Evolutionary conservation across 64 coral and sea anemone species (phyloP).

Genomic region (Trachythela sp.): DNA sequence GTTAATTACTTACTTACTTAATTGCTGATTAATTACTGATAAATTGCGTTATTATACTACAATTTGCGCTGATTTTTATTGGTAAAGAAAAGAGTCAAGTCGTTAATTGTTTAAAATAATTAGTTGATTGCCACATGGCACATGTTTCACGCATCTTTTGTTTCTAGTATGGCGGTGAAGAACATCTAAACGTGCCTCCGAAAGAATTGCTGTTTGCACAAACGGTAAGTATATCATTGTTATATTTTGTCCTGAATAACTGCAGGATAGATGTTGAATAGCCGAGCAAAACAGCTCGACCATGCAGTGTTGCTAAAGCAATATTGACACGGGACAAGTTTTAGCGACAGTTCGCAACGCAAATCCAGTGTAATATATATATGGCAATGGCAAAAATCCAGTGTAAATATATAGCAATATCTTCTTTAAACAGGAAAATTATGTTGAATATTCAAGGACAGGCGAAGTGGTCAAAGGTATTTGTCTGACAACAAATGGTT

Average conservation of each 20-base stretch:
- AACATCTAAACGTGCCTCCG: slow-evolving; percentile 75
- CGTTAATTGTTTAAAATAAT: too few relatives aligned
- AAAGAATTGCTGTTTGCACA: slow-evolving; percentile 86
- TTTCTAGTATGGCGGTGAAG: slow-evolving; percentile 85
- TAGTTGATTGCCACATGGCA: not conserved
- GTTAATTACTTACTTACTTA: not conserved
- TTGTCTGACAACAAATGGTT: not conserved
- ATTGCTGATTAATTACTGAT: not conserved
- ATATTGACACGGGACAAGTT: too few relatives aligned
- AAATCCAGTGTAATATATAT: too few relatives aligned
- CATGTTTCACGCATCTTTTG: not conserved
- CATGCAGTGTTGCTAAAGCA: too few relatives aligned
- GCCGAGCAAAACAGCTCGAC: too few relatives aligned
- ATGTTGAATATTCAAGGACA: slow-evolving; percentile 95
- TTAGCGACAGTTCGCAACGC: too few relatives aligned
- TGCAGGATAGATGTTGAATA: not conserved
- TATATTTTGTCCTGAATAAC: too few relatives aligned
- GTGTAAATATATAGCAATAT: too few relatives aligned
- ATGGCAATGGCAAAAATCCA: too few relatives aligned
- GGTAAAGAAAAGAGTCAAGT: too few relatives aligned
- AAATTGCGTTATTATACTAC: too few relatives aligned
- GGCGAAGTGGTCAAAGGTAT: slow-evolving; percentile 88
- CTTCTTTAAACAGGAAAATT: slow-evolving; percentile 67
- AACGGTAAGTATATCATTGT: slow-evolving; percentile 67
- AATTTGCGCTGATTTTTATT: too few relatives aligned